Base-by-base conservation (phyloP, 2,797 vertebrate species). In the Lepus townsendii region DNA sequence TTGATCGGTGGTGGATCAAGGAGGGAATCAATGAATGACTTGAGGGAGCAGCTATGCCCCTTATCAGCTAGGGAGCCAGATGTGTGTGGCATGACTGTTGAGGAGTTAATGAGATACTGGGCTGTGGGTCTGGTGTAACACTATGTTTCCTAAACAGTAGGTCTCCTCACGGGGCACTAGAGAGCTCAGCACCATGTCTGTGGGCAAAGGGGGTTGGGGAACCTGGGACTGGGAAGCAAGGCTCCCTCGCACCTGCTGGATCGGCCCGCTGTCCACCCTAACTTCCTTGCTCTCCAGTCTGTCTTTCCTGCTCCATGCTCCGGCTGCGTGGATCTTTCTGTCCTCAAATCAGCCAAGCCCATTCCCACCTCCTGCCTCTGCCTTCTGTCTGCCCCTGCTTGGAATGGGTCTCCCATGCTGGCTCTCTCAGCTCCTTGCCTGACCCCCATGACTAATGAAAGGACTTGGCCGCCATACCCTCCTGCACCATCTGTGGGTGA, bases 21-120 rank as follows among this genome's bases (percentile, higher is more conserved):
- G 66, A 78, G 20, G 66, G 71, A 83, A 60, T 50, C 38, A 95
- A 24, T 52, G 47, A 95, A 75, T 87, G 52, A 90, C 76, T 57
- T 8, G 63, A 35, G 50, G 38, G 11, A 93, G 27, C 13, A n/a
- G 32, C 19, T 24, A 20, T 35, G 4, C 3, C 30, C 30, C n/a
- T 69, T 77, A 52, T 6, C 42, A 68, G 88, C 73, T 88, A 82
- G 20, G 60, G 62, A 73, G 27, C 83, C 8, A 50, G 71, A 47
- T 92, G 13, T 32, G 7, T 2, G 14, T 60, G 63, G 26, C 6
- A 83, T 57, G 30, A 63, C 47, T 47, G 50, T 52, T 57, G 9
- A 50, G 85, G 47, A 60, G 5, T 72, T 66, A 90, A 66, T 65
- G 83, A 71, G 27, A 73, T 38, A 22, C 62, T 38, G 42, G 75